These are phyloP conservation scores for Felis chaus DNA, from an alignment of 2,113 vertebrate genomes.

Conservation along the genomic window DNA sequence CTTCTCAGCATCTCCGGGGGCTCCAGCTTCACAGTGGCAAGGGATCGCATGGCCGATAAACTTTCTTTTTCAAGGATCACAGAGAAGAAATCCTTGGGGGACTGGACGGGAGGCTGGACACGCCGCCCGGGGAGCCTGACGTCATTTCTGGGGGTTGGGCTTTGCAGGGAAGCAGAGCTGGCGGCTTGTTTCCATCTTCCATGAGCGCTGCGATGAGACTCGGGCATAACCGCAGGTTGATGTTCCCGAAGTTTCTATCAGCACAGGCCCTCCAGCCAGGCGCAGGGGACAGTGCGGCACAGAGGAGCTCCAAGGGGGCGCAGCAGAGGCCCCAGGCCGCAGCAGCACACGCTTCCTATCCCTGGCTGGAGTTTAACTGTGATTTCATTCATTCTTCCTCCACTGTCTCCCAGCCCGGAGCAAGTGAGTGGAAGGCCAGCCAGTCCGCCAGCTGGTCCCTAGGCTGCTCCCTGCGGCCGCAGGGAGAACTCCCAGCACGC, in stretches of 20 bases:
- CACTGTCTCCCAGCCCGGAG: not conserved
- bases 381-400: not conserved
- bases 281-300: accelerated
- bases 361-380: not conserved
- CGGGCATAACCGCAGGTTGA: conserved; percentile 89
- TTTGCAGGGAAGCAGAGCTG: conserved; percentile 87
- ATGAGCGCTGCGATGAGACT: conserved; percentile 88
- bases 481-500: accelerated
- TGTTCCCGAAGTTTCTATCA: conserved; percentile 92
- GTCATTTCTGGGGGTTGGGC: conserved; percentile 84
- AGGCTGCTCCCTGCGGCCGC: not conserved
- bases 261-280: conserved; percentile 87
- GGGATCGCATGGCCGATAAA: conserved; percentile 89
- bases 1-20: conserved; percentile 79
- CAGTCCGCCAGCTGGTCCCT: accelerated
- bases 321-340: not conserved
- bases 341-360: not conserved
- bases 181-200: conserved; percentile 88
- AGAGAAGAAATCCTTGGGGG: conserved; percentile 77
- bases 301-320: not conserved
- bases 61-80: conserved; percentile 87
- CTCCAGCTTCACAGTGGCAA: conserved; percentile 83
- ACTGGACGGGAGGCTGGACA: conserved; percentile 83
- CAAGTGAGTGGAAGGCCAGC: not conserved
- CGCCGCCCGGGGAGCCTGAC: conserved; percentile 82